Evolutionary conservation across 2,888 invertebrate genomes (phyloP).

Genomic region (Pammene fasciana): DNA sequence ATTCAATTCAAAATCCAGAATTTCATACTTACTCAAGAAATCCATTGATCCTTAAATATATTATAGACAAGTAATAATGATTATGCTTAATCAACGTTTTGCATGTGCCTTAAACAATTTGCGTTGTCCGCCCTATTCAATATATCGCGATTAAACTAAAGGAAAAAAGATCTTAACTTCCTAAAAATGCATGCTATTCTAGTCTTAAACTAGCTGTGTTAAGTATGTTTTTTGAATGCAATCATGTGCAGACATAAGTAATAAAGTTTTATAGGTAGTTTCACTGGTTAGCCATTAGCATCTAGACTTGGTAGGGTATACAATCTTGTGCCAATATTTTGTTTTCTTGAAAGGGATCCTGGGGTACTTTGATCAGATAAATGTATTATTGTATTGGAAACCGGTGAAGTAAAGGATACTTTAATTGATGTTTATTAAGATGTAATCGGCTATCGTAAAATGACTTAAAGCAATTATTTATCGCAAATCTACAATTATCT

Average conservation of each 20-base stretch:
- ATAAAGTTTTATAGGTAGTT: background rate
- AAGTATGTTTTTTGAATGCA: background rate
- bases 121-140: conserved; percentile 30
- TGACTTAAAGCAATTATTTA: background rate
- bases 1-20: conserved; percentile 27
- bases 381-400: conserved; percentile 12
- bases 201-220: background rate
- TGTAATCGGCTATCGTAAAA: conserved; percentile 1
- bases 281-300: conserved; percentile 14
- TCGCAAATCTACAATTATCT: too few relatives aligned
- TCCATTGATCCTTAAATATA: conserved; percentile 17
- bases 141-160: background rate
- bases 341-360: conserved; percentile 13
- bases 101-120: conserved; percentile 30
- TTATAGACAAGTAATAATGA: conserved; percentile 32
- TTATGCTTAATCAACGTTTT: conserved; percentile 26
- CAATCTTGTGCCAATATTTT: conserved; percentile 25
- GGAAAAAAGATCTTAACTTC: background rate
- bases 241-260: background rate
- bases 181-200: background rate
- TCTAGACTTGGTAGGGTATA: conserved; percentile 16
- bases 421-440: conserved; percentile 15
- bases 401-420: background rate
- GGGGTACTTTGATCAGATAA: background rate
- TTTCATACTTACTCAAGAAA: conserved; percentile 28